Base-by-base conservation (phyloP, 2,888 invertebrate species). In the Cheilosia urbana region DNA sequence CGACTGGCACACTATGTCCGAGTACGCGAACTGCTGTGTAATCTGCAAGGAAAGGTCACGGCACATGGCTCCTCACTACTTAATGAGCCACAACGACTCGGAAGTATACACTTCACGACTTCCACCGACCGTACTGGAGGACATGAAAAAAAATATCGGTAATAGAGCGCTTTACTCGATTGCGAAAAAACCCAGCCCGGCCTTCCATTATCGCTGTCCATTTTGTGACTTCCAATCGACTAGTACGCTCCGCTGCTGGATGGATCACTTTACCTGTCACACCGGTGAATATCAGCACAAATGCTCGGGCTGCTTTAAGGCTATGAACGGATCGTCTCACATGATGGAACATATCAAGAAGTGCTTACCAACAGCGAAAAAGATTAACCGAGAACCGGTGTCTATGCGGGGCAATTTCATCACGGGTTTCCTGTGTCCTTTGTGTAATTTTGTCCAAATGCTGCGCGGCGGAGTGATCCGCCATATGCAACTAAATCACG, bases 251-350 rank as follows among this genome's bases (percentile, higher is more conserved):
- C 17, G 47, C 1, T 42, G 79, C 15, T 91, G 92, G 91, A 55
- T 95, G 89, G 96, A 96, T 90, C 97, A 97, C 89, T 93, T 96
- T 49, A 94, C 94, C 24, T 93, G 92, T 58, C 97, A 97, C 82
- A 97, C 97, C 0, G 97, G 97, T 0, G 97, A 97, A 91, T 96
- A 95, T 88, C 93, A 95, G 71, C 95, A 94, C 81, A 90, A 93
- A 24, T 97, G 97, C 90, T 93, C 93, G 0, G 91, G 92, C 58
- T 97, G 97, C 73, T 84, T 82, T 7, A 34, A 72, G 11, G 78
- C 66, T 0, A 37, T 62, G 15, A 77, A 81, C 68, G 87, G 78
- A 4, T 79, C 34, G 17, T 51, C 71, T 15, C 17, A 75, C 34
- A 37, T 89, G 1, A 37, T 40, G 0, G 21, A 24, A 0, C 91